A percentile compares a stretch with the other conserved stretches of the same genome.
phyloP scores from a whole-genome alignment of 1,140 invertebrate species.

The Chironomus tepperi region DNA sequence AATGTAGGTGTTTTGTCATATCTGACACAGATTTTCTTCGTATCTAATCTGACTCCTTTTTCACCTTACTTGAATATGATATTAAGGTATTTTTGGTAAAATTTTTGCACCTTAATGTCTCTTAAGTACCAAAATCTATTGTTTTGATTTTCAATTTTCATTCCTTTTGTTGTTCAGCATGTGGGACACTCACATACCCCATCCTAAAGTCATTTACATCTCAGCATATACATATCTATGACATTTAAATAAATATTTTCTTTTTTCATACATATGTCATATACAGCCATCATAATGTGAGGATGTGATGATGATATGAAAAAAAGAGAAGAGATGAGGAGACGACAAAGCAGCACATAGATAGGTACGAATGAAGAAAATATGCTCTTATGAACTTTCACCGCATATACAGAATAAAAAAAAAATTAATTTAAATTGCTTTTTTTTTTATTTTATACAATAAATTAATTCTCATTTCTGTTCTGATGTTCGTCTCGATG shows the following conservation, averaged over 20 bases:
- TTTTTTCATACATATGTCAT: too few species aligned
- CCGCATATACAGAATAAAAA: neutral
- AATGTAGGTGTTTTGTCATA: neutral
- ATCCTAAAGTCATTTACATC: too few species aligned
- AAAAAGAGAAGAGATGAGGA: neutral
- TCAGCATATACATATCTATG: too few species aligned
- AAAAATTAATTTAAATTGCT: constrained; percentile 1
- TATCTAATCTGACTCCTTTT: neutral
- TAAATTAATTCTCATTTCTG: neutral
- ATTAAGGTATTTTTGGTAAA: neutral
- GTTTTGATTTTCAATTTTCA: constrained; percentile 1
- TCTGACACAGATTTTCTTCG: neutral
- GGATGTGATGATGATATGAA: too few species aligned
- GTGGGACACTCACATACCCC: neutral
- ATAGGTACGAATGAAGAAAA: neutral
- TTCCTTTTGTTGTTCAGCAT: neutral
- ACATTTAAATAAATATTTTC: too few species aligned
- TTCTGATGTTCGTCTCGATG: neutral
- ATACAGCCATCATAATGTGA: too few species aligned
- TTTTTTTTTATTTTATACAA: neutral
- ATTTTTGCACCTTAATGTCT: neutral
- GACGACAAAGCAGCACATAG: neutral
- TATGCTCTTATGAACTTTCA: neutral
- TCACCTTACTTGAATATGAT: neutral
- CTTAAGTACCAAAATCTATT: neutral